Base-by-base conservation (phyloP, 2,797 vertebrate genomes). In the Dendrocincla tyrannina region DNA sequence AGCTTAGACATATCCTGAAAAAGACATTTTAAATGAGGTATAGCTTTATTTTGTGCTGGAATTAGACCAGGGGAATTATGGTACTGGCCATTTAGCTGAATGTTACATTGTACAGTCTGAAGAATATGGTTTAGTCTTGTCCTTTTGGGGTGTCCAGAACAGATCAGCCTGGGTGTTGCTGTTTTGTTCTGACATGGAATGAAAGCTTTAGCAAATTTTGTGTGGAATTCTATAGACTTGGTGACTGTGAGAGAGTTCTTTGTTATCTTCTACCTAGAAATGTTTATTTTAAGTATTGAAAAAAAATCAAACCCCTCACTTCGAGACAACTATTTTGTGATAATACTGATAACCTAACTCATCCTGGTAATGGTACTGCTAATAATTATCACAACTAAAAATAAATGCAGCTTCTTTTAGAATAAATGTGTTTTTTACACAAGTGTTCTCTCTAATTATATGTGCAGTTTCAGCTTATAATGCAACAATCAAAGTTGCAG, bases 351-450 rank as follows among this genome's bases (percentile, higher is more conserved):
- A 53, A 12, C 33, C 46, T 89, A n/a, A 52, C 15, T 44, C 50
- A 20, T 53, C 10, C 10, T 37, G 62, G 15, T 81, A 87, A 52
- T 10, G 17, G 16, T 55, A 32, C 22, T 81, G 94, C 11, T 84
- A 85, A 63, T 74, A 33, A 28, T 84, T 94, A 60, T 82, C 5
- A 55, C 8, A 49, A 39, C 42, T 86, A 50, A 17, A 82, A 87
- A 75, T 12, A 79, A 91, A 88, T 89, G n/a, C 19, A 88, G 2
- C 42, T 95, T 24, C 90, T 94, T 80, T 79, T 85, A 84, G 42
- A 87, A 63, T n/a, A n/a, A 94, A 91, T 84, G 63, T 76, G 55
- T 19, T 37, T 86, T 95, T 73, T 15, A 62, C 19, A 19, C 58
- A 37, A 25, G 9, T 69, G 79, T 89, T 90, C 89, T 77, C 42